A percentile compares a stretch with the other conserved stretches of the same genome.
These are phyloP conservation scores for Nasonia longicornis DNA, from an alignment of 1,140 invertebrate species.

Conservation along the genomic window DNA sequence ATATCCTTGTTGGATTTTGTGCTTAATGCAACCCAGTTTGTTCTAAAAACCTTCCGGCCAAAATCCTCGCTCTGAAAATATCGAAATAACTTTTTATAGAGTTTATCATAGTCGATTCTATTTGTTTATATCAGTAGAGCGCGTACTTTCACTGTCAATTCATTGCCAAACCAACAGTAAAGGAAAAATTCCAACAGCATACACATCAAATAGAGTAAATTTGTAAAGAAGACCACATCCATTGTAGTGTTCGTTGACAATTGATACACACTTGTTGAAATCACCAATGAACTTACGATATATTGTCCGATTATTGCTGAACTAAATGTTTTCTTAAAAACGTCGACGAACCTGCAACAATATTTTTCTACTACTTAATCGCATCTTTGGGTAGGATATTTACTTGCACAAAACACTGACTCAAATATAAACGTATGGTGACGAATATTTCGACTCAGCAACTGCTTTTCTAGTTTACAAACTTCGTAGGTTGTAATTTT, in stretches of 20 bases:
- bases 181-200: conserved; percentile 20
- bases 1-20: not conserved
- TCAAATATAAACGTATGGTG: conserved; percentile 12
- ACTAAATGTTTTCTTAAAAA: conserved; percentile 3
- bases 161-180: conserved; percentile 22
- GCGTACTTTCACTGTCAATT: conserved; percentile 38
- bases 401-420: not conserved
- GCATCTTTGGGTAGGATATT: not conserved
- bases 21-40: not conserved
- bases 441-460: not conserved
- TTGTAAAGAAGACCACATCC: not conserved
- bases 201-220: conserved; percentile 1
- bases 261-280: conserved; percentile 22
- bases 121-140: no score
- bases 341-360: not conserved
- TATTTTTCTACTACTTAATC: not conserved
- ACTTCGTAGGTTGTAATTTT: not conserved
- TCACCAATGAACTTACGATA: not conserved
- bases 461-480: not conserved
- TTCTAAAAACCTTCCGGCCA: not conserved
- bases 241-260: not conserved
- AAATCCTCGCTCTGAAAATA: conserved; percentile 8
- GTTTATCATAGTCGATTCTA: not conserved
- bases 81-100: not conserved
- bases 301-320: conserved; percentile 1